A percentile compares a stretch with the other conserved stretches of the same genome.
These are phyloP conservation scores for Euphonia xanthogaster DNA, from an alignment of 2,797 vertebrate species.

Conservation along the genomic window DNA sequence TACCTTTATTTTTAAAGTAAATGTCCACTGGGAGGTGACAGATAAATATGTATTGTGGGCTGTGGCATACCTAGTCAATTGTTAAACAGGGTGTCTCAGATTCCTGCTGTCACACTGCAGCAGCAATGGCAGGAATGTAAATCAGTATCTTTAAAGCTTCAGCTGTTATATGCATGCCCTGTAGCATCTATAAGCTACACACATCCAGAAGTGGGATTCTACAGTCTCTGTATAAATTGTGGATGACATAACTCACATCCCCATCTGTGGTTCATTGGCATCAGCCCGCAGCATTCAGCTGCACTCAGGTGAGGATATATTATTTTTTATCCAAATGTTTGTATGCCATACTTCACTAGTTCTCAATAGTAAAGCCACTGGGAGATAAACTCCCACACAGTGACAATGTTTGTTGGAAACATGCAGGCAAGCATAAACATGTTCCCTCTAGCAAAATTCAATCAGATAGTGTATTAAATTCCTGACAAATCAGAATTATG, in stretches of 20 bases:
- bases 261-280: not conserved
- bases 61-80: not conserved
- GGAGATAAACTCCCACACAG: not conserved
- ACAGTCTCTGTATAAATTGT: not conserved
- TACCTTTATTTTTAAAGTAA: not conserved
- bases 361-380: not conserved
- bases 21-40: not conserved
- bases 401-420: not conserved
- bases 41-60: not conserved
- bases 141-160: not conserved
- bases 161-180: not conserved
- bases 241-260: not conserved
- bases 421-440: not conserved
- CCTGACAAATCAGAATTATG: not conserved
- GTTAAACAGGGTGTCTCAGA: not conserved
- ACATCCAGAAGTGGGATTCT: not conserved
- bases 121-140: not conserved
- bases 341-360: not conserved
- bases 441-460: not conserved
- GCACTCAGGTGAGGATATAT: not conserved
- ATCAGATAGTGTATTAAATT: not conserved
- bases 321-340: not conserved
- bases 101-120: not conserved
- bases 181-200: not conserved
- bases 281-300: not conserved